phyloP scores from a whole-genome alignment of 2,113 vertebrate genomes.

The Phyllostomus hastatus region DNA sequence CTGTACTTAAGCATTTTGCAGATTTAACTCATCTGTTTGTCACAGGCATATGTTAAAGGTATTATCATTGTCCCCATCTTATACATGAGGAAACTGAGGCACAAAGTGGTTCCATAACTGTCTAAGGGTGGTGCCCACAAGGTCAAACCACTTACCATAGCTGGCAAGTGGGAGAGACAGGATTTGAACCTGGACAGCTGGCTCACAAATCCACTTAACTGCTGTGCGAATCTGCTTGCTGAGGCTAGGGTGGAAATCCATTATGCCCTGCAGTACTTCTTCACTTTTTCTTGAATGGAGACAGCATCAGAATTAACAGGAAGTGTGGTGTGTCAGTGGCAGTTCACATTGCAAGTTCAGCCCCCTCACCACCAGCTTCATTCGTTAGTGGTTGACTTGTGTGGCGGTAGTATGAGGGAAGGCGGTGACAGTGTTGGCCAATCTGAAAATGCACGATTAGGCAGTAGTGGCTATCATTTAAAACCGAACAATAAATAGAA shows the following conservation, averaged over 20 bases:
- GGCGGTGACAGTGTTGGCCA: conserved; percentile 45
- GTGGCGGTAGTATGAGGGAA: neutral
- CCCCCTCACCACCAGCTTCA: neutral
- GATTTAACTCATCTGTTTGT: neutral
- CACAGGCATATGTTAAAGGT: neutral
- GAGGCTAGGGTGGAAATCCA: neutral
- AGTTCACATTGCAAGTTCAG: neutral
- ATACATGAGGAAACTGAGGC: neutral
- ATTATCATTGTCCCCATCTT: neutral
- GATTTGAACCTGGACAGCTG: neutral
- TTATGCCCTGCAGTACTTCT: neutral
- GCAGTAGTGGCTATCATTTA: conserved; percentile 50
- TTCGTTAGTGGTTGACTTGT: conserved; percentile 65
- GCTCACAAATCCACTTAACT: neutral
- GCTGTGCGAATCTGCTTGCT: neutral
- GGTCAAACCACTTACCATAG: neutral
- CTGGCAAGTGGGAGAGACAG: neutral
- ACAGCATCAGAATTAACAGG: neutral
- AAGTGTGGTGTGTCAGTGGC: neutral
- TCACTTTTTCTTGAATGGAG: conserved; percentile 20
- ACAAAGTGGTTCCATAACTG: neutral
- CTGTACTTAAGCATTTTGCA: neutral
- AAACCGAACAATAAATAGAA: conserved; percentile 22
- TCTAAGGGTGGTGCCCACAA: too few relatives aligned
- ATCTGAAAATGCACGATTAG: conserved; percentile 21